These are phyloP conservation scores for Neotoma lepida DNA, from an alignment of 2,113 vertebrate genomes.

Conservation along the genomic window DNA sequence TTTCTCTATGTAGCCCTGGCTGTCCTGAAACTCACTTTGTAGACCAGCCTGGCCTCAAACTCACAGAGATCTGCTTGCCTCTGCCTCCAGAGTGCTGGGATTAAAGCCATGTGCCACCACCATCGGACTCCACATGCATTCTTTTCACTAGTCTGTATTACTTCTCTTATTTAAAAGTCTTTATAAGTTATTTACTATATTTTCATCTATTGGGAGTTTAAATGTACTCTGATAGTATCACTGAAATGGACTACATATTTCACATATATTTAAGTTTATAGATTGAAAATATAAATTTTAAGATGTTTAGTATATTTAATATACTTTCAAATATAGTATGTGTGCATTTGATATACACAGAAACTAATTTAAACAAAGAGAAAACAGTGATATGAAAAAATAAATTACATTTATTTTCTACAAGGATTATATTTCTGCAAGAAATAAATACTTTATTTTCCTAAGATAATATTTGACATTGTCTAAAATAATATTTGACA, in stretches of 20 bases:
- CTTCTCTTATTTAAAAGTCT: constrained; percentile 32
- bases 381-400: constrained; percentile 54
- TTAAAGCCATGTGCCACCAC: no score
- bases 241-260: constrained; percentile 48
- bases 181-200: constrained; percentile 23
- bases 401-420: constrained; percentile 65
- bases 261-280: constrained; percentile 53
- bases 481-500: constrained; percentile 66
- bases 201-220: constrained; percentile 40
- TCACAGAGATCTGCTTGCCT: no score
- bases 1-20: no score
- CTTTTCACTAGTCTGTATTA: not conserved
- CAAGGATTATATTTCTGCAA: constrained; percentile 68
- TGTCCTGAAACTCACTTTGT: no score
- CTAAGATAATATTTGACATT: constrained; percentile 1
- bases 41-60: no score
- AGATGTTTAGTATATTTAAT: constrained; percentile 55
- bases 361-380: constrained; percentile 69
- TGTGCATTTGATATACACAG: constrained; percentile 58
- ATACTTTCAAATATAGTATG: constrained; percentile 24
- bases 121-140: not conserved
- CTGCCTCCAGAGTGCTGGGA: no score
- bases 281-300: constrained; percentile 54
- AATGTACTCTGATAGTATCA: constrained; percentile 10
- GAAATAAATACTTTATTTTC: constrained; percentile 61